Evolutionary conservation across 2,888 invertebrate species (phyloP).

Genomic region (Amblyjoppa fuscipennis): DNA sequence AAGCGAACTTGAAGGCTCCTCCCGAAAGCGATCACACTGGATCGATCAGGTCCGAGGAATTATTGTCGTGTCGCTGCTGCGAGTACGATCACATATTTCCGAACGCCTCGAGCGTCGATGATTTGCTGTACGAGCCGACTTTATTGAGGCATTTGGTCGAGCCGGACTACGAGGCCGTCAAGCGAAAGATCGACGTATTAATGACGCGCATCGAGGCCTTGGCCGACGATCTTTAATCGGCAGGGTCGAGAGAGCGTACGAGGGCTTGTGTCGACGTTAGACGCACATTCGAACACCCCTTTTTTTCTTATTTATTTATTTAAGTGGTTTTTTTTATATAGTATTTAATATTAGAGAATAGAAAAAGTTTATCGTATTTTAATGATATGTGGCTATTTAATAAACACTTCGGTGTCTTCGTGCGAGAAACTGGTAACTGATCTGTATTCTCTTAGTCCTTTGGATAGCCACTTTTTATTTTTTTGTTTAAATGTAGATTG

Average conservation of each 20-base stretch:
- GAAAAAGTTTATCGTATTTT: too few relatives aligned
- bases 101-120: background rate
- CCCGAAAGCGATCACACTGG: background rate
- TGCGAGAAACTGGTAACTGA: background rate
- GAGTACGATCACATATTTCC: constrained; percentile 43
- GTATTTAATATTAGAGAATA: background rate
- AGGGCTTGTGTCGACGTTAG: background rate
- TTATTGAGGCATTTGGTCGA: background rate
- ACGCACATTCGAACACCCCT: too few relatives aligned
- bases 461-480: background rate
- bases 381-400: too few relatives aligned
- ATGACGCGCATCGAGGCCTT: constrained; percentile 29
- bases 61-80: constrained; percentile 51
- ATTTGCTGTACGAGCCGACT: background rate
- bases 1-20: background rate
- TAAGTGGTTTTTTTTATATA: background rate
- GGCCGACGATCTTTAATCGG: background rate
- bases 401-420: background rate
- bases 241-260: background rate
- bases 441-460: background rate
- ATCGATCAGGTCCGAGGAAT: constrained; percentile 18
- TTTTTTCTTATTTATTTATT: background rate
- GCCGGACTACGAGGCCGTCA: background rate
- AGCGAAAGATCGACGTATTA: background rate
- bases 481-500: background rate